phyloP scores from a whole-genome alignment of 2,113 vertebrate genomes.

The Puma concolor region DNA sequence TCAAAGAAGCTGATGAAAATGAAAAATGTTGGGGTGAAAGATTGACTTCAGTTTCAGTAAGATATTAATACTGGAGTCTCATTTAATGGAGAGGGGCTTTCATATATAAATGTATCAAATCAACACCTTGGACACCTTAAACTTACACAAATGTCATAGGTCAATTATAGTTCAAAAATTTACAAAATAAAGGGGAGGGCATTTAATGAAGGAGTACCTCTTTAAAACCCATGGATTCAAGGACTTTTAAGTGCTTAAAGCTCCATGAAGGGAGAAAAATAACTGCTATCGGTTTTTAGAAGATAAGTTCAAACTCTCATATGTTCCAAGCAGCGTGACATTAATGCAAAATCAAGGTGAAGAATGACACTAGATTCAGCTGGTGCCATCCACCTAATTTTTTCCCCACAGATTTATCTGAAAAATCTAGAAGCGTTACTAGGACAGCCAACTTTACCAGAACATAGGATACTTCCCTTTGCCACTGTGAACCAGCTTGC shows the following conservation, averaged over 20 bases:
- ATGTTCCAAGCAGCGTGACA: not conserved
- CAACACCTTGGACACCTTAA: not conserved
- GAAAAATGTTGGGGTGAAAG: not conserved
- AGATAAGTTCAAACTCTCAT: not conserved
- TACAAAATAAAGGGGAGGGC: not conserved
- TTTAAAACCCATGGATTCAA: not conserved
- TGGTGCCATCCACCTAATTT: not conserved
- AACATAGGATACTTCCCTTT: constrained; percentile 81
- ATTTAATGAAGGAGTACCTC: not conserved
- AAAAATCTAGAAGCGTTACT: constrained; percentile 79
- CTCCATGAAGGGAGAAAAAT: not conserved
- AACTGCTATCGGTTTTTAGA: not conserved
- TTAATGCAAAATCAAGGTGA: not conserved
- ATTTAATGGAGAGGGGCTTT: not conserved
- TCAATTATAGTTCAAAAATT: not conserved
- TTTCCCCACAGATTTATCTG: constrained; percentile 88
- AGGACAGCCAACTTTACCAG: constrained; percentile 85
- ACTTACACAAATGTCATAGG: not conserved
- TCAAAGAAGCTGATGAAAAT: not conserved
- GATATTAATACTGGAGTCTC: not conserved
- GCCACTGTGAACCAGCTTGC: constrained; percentile 83
- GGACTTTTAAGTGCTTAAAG: not conserved
- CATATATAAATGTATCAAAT: not conserved
- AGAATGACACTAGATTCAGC: not conserved
- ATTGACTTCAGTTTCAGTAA: not conserved